Base-by-base conservation (phyloP, 2,888 invertebrate species). In the Tetanocera ferruginea region DNA sequence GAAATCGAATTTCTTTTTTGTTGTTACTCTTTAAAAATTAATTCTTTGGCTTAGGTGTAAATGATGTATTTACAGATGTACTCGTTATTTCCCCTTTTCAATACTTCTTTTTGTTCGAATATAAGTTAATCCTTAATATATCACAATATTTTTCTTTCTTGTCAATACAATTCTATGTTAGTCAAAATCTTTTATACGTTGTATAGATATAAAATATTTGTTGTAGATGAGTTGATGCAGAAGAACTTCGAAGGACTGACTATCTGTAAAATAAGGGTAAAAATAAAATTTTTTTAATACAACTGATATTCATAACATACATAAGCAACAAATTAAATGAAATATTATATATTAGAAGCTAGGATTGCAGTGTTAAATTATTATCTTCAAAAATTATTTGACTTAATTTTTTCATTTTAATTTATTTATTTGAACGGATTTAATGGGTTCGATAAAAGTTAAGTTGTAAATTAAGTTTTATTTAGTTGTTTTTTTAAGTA, bases 21-120 rank as follows among this genome's bases (percentile, higher is more conserved):
- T 73, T 73, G 43, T 5, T 60, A 14, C 28, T 5, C 43, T 23
- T 37, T 52, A 37, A 57, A 77, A 80, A n/a, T 67, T 67, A 67
- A 52, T 51, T 76, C 76, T 76, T 76, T 76, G 76, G 76, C 69
- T 76, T 76, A 71, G 34, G 70, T 76, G 60, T 51, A 62, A 71
- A 60, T 62, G 55, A 49, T 67, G 49, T 62, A 74, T 51, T 43
- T 74, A 49, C 62, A 74, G n/a, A 67, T 37, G 76, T 51, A 51
- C 17, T 34, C 6, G 19, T 57, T 37, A 25, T 57, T 76, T 5
- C 23, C 3, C 19, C 28, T 11, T 37, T 67, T 37, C 67, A 67
- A 67, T 67, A 67, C 67, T 60, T 60, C 25, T 25, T 28, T 60
- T 43, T 43, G 43, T 43, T 43, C 43, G 43, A 43, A 43, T 43